Percentiles rank a stretch among this genome's conserved stretches.
These are phyloP conservation scores for Halictus quadricinctus DNA, from an alignment of 2,888 invertebrate genomes.

Conservation along the genomic window DNA sequence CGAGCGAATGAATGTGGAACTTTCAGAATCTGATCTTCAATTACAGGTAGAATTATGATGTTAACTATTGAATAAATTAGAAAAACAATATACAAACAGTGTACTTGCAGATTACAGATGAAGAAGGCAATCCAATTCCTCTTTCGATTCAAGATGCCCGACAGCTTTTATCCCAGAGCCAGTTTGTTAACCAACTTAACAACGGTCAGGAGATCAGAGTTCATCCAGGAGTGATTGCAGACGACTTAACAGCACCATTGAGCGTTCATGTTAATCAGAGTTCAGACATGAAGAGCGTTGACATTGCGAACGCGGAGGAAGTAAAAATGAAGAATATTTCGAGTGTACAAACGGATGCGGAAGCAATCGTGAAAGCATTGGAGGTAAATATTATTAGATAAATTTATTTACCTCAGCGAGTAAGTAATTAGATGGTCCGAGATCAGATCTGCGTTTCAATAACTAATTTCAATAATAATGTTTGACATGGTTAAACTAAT, in stretches of 20 bases:
- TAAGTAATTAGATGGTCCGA: neutral
- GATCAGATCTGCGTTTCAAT: neutral
- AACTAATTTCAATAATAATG: neutral
- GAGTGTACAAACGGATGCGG: conserved; percentile 70
- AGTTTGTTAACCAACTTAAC: conserved; percentile 78
- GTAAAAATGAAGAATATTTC: conserved; percentile 60
- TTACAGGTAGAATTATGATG: conserved; percentile 71
- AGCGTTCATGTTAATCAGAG: conserved; percentile 81
- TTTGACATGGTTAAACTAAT: neutral
- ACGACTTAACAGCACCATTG: conserved; percentile 82
- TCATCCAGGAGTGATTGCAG: conserved; percentile 71
- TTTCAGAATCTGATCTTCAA: conserved; percentile 77
- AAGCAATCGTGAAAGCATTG: conserved; percentile 75
- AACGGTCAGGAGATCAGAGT: conserved; percentile 79
- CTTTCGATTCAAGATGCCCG: conserved; percentile 88
- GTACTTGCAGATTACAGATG: conserved; percentile 85
- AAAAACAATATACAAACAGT: neutral
- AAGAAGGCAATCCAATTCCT: conserved; percentile 87
- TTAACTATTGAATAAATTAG: neutral
- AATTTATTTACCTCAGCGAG: neutral
- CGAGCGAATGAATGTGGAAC: conserved; percentile 70
- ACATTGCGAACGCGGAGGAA: conserved; percentile 30
- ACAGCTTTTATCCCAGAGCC: conserved; percentile 85
- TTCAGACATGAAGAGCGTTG: conserved; percentile 50
- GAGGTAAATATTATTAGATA: conserved; percentile 67